Evolutionary conservation across 2,797 vertebrate genomes (phyloP), one percentile per base, ranked within the genome.

Genomic region (Neosalanx taihuensis): DNA sequence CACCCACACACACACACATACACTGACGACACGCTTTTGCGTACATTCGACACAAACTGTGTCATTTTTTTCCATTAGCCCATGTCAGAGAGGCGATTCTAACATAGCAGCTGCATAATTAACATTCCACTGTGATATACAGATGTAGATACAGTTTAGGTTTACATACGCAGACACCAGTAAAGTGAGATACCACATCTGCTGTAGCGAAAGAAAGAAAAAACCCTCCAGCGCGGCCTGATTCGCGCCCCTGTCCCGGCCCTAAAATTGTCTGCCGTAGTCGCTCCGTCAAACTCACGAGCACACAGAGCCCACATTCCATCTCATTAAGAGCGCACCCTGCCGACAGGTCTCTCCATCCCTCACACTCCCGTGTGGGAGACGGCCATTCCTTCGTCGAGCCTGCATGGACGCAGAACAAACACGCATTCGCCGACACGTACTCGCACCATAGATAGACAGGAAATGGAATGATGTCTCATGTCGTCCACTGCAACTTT

Each of bases 321-420:
- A 59, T 71, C 65, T 81, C 59, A 80, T 75, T 78, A 80, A 76
- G 49, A 30, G 64, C 58, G 62, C 30, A 18, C 69, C 69, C 63
- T 67, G 76, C 60, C 51, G 61, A 68, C 75, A 71, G 62, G 67
- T 51, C 20, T n/a, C 41, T 64, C 31, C 62, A 59, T 71, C 58
- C 51, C 53, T 23, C 53, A 51, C 18, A 10, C 31, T 26, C 17
- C 37, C 23, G n/a, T 66, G 49, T 30, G 15, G 26, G 64, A 67
- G 7, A 29, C 23, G 17, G 6, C 65, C 46, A 53, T 53, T 51
- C 20, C 26, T 29, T 67, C 41, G 18, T 12, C 23, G 5, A 3
- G 13, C 46, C 46, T 56, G 13, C 35, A 9, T 13, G 5, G 41
- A 46, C 41, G 41, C 41, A 13, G 41, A 3, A n/a, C 62, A 35